phyloP scores from a whole-genome alignment of 2,113 vertebrate genomes.

The Pagrus major region DNA sequence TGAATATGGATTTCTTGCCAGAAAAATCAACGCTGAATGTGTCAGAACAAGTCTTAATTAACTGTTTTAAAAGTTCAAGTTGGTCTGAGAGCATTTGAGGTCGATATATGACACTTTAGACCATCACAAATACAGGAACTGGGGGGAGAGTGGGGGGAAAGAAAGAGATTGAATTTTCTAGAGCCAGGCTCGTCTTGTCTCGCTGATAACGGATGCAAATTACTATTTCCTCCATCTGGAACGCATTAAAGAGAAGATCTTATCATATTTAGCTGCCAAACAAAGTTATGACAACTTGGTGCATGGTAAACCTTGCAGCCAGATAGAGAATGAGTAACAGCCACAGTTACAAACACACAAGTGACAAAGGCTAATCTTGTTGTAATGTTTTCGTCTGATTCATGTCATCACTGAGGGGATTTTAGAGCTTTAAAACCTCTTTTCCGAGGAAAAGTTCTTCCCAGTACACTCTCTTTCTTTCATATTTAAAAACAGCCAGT shows the following conservation, averaged over 20 bases:
- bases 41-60: slow-evolving; percentile 59
- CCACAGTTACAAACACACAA: slow-evolving; percentile 13
- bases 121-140: not conserved
- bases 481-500: not conserved
- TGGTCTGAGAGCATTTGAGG: slow-evolving; percentile 16
- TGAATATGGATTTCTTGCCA: slow-evolving; percentile 68
- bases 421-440: not conserved
- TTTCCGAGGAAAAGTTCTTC: not conserved
- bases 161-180: slow-evolving; percentile 31
- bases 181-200: slow-evolving; percentile 28
- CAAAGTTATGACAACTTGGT: slow-evolving; percentile 48
- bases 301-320: slow-evolving; percentile 8
- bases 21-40: slow-evolving; percentile 16
- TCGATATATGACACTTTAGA: slow-evolving; percentile 33
- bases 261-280: slow-evolving; percentile 59
- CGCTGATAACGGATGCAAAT: slow-evolving; percentile 56
- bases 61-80: slow-evolving; percentile 62
- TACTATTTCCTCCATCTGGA: slow-evolving; percentile 50
- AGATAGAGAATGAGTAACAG: slow-evolving; percentile 30
- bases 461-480: not conserved
- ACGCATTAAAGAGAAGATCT: slow-evolving; percentile 44
- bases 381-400: slow-evolving; percentile 16
- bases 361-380: slow-evolving; percentile 9
- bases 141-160: not conserved
- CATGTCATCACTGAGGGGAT: not conserved